phyloP scores from a whole-genome alignment of 2,888 invertebrate genomes.

The Cosmopolites sordidus region DNA sequence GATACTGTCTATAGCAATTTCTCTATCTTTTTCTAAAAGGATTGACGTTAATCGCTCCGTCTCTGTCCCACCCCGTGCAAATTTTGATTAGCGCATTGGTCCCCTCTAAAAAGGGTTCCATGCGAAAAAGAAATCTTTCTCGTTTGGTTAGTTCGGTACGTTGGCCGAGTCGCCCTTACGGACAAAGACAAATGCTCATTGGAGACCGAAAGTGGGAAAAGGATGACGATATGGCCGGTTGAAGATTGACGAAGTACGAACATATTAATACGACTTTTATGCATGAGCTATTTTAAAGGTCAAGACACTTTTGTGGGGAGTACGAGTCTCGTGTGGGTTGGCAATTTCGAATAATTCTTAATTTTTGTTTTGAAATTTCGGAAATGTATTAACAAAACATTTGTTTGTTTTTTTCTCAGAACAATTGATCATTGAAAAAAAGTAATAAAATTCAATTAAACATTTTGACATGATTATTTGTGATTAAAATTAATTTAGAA shows the following conservation, averaged over 20 bases:
- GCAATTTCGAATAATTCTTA: conserved; percentile 10
- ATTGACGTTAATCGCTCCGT: conserved; percentile 7
- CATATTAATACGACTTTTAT: conserved; percentile 16
- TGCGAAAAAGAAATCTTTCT: conserved; percentile 24
- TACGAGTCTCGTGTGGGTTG: conserved; percentile 24
- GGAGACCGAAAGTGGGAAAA: not conserved
- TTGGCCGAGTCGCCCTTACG: not conserved
- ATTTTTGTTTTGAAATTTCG: conserved; percentile 7
- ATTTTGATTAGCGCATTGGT: conserved; percentile 27
- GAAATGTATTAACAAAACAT: not conserved
- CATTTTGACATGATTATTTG: too few species aligned
- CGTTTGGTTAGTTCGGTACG: conserved; percentile 15
- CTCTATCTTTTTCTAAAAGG: conserved; percentile 22
- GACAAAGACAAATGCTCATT: not conserved
- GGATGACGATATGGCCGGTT: not conserved
- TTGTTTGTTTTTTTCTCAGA: not conserved
- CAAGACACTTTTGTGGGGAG: conserved; percentile 25
- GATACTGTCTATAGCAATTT: conserved; percentile 20
- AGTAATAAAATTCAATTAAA: too few species aligned
- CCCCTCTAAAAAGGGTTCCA: conserved; percentile 28
- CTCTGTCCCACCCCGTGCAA: conserved; percentile 19
- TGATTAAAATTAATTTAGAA: too few species aligned
- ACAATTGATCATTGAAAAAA: too few species aligned
- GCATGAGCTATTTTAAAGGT: conserved; percentile 27
- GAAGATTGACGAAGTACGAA: conserved; percentile 7